Base-by-base conservation (phyloP, 1,140 invertebrate genomes). In the Antheraea pernyi region DNA sequence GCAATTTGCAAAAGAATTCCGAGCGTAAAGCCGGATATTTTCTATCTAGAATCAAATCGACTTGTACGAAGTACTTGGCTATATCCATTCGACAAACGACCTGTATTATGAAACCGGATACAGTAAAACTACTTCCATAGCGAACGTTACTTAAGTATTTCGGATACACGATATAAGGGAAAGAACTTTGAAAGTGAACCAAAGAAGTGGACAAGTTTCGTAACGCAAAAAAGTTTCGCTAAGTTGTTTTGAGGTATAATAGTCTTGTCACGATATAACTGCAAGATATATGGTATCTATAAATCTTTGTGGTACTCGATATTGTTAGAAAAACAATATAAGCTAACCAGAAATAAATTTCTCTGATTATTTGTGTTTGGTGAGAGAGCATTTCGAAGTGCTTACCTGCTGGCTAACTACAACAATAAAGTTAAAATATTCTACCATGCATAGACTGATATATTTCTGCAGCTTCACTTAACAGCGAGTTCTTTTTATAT, bases 41-140 rank as follows among this genome's bases (percentile, higher is more conserved):
- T 16, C 30, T 63, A 63, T 63, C 61, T 13, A 30, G 61, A 37
- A 63, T 63, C 7, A 36, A 37, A 63, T 63, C 61, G 61, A 37
- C 30, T 63, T 63, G 16, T 63, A 63, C 37, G 7, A 37, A 63
- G 22, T 22, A 37, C 61, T 37, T 7, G 19, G 16, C 61, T 37
- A 63, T 63, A 63, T 63, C 61, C 19, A 63, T 63, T 8, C 16
- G 30, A 63, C 16, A 63, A 63, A 63, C 61, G 30, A 63, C 22
- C 6, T 63, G 30, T 63, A 63, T 63, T 63, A 63, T 63, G 61
- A 63, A 63, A 63, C 30, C n/a, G 61, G 30, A 36, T 36, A 30
- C 61, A 63, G 30, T 13, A 16, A 16, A 22, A 36, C 61, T 36
- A 36, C n/a, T 63, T 63, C 3, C 13, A 53, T 53, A 53, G 46